These are phyloP conservation scores for Phaedon cochleariae DNA, from an alignment of 2,888 invertebrate species.

Conservation along the genomic window DNA sequence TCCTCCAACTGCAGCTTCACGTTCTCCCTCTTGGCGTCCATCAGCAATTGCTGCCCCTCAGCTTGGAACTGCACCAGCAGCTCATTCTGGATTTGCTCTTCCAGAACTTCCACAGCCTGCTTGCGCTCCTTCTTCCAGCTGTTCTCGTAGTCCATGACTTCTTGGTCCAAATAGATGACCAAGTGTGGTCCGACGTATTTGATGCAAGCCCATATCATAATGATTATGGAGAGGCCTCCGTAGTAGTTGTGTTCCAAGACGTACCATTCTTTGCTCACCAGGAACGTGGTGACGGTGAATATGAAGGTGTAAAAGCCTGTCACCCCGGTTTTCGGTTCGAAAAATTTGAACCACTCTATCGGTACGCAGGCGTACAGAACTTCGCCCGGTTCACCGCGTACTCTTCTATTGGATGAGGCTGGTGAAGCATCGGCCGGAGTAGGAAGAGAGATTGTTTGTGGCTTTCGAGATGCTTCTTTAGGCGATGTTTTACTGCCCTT, in stretches of 20 bases:
- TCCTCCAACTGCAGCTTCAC: conserved; percentile 92
- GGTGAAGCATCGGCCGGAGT: background rate
- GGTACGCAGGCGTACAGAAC: conserved; percentile 90
- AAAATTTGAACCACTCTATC: conserved; percentile 92
- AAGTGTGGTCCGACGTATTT: conserved; percentile 79
- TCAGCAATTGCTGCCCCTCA: conserved; percentile 64
- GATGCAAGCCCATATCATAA: conserved; percentile 67
- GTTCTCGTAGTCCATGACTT: conserved; percentile 72
- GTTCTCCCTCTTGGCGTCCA: conserved; percentile 90
- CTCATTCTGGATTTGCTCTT: conserved; percentile 70
- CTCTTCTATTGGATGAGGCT: conserved; percentile 34
- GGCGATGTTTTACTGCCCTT: background rate
- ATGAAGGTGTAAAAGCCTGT: conserved; percentile 91
- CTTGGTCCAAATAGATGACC: conserved; percentile 73
- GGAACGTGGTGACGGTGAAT: conserved; percentile 72
- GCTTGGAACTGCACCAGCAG: conserved; percentile 77
- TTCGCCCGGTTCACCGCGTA: conserved; percentile 75
- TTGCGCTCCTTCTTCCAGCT: conserved; percentile 41
- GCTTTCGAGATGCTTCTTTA: background rate
- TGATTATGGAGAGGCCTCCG: conserved; percentile 75
- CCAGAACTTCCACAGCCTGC: conserved; percentile 61
- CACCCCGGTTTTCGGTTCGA: conserved; percentile 93
- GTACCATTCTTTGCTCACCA: conserved; percentile 92
- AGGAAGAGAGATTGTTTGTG: background rate
- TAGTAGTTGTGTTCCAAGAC: conserved; percentile 94